These are phyloP conservation scores for Cyrtonyx montezumae DNA, from an alignment of 2,113 vertebrate species.

Conservation along the genomic window DNA sequence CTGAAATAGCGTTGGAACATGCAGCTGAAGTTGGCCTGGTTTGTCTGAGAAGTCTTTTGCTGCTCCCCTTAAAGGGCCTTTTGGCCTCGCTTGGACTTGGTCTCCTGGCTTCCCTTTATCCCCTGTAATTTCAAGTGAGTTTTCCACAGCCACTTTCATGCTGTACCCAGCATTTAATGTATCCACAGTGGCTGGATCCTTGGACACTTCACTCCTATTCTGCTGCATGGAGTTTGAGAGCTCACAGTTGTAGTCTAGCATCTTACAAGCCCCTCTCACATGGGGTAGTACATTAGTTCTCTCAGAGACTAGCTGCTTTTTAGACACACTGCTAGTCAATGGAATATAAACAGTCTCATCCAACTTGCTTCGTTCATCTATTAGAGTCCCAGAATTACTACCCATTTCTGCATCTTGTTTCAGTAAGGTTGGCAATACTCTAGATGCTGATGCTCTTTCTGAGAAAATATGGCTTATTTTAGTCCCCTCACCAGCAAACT, in stretches of 20 bases:
- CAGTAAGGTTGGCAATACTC: not conserved
- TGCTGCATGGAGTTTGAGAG: slow-evolving; percentile 23
- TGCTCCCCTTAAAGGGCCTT: slow-evolving; percentile 16
- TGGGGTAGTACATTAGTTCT: slow-evolving; percentile 17
- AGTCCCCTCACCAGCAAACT: slow-evolving; percentile 8
- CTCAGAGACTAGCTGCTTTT: slow-evolving; percentile 23
- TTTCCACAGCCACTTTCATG: slow-evolving; percentile 25
- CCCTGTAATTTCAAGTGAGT: not conserved
- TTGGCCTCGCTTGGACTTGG: slow-evolving; percentile 52
- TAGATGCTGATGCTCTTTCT: not conserved
- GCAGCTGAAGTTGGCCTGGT: not conserved
- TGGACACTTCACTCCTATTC: not conserved
- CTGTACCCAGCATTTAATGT: not conserved
- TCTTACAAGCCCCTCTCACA: not conserved
- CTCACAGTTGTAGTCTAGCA: not conserved
- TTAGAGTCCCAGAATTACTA: slow-evolving; percentile 59
- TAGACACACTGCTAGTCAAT: slow-evolving; percentile 71
- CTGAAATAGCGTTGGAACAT: not conserved
- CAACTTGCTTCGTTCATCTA: slow-evolving; percentile 54
- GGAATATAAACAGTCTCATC: slow-evolving; percentile 80
- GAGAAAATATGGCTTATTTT: not conserved
- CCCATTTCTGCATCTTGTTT: slow-evolving; percentile 42
- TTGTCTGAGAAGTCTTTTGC: not conserved
- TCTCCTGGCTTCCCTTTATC: slow-evolving; percentile 3
- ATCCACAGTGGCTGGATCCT: not conserved